Base-by-base conservation (phyloP, 2,797 vertebrate genomes). In the Myotis planiceps region DNA sequence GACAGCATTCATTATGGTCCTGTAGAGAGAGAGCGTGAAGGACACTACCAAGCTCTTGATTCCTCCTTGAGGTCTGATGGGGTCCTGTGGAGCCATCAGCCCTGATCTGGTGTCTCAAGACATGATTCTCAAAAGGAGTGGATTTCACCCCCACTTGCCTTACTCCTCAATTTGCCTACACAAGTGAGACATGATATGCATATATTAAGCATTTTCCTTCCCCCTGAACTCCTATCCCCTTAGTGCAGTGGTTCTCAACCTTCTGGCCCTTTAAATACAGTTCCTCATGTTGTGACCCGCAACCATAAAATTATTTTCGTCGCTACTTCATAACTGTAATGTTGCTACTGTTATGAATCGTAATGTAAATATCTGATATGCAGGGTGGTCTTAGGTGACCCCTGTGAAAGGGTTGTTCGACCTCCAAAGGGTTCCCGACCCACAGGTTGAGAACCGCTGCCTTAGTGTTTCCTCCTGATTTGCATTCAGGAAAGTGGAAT, bases 111-210 rank as follows among this genome's bases (percentile, higher is more conserved):
- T 27, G 78, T 55, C 37, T 80, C 74, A 25, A 42, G 2, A 29
- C 25, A 42, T 4, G 2, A 25, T 29, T 86, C n/a, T 74, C 47
- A 5, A 21, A 13, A 39, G 5, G 39, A 39, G 32, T 10, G 4
- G 2, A 74, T 19, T 63, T 32, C 5, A 27, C 16, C 69, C 6
- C 23, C 29, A 0, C 1, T 0, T 8, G 2, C 2, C 45, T 37
- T 27, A 15, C 45, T 69, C 3, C 9, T 79, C 29, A 47, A 23
- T 37, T 15, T 47, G 2, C 12, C 58, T 37, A 34, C 4, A 47
- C 4, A 53, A 13, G 14, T 8, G 16, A n/a, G 6, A 88, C 18
- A 82, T n/a, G 32, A 60, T 25, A 19, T 3, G 1, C 5, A 2
- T 1, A 45, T 32, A 32, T 49, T n/a, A 79, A 71, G 65, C 55